Base-by-base conservation (phyloP, 2,888 invertebrate genomes). In the Timema podura region DNA sequence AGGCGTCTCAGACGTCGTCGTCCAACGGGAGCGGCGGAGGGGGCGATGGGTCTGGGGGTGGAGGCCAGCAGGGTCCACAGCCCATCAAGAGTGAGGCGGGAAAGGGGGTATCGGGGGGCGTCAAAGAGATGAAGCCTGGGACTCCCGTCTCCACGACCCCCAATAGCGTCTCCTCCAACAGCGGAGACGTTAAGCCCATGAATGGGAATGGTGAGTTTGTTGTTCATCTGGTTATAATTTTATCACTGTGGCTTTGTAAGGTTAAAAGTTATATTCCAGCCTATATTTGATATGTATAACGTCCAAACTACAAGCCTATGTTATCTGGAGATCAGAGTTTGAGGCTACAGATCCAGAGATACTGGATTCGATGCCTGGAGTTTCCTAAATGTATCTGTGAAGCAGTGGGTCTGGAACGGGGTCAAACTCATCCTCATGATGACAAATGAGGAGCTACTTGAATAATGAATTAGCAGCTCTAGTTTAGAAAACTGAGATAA, bases 111-210 rank as follows among this genome's bases (percentile, higher is more conserved):
- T 76, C 76, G 71, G 75, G 74, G 72, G 75, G 44, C 74, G 71
- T 72, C 59, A 76, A 75, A 76, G 83, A 81, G 72, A 78, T 81
- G 70, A 83, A 83, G 75, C 82, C 82, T 44, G 81, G 82, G 65
- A 81, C 82, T 64, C 83, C 83, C 16, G 86, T 81, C 79, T 87
- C 78, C 78, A 88, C 78, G 83, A 87, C 83, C 80, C 88, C 80
- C 81, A 86, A 78, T 75, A 88, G 81, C 83, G 84, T 77, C 81
- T 88, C 81, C 77, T 88, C 83, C 15, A 81, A 81, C 48, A 83
- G 82, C 75, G 79, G 81, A 44, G 89, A 89, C 78, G 83, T 89
- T 68, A 89, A 89, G 77, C 88, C 89, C 59, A 83, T 88, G 74
- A 88, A 88, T 76, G 87, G 88, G 76, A 84, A 85, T 81, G 86